A percentile compares a stretch with the other conserved stretches of the same genome.
Conservation (phyloP, 1,140 invertebrate genomes). For the Dendroctonus ponderosae region DNA sequence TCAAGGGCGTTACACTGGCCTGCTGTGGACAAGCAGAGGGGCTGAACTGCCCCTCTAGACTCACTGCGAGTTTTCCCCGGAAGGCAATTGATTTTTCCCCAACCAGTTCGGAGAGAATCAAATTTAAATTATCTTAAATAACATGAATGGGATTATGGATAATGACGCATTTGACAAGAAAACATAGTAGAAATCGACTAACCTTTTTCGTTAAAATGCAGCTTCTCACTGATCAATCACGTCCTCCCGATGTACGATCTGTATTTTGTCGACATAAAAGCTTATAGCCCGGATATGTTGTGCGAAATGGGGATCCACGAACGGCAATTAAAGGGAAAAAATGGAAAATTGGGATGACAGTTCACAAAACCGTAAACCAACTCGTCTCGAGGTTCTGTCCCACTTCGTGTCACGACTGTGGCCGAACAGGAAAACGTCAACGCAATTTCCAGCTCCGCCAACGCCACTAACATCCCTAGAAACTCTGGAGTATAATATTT, state of each 20-base stretch:
- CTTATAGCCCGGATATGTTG: too few relatives aligned
- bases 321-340: too few relatives aligned
- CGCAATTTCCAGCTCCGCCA: too few relatives aligned
- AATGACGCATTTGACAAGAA: constrained; percentile 35
- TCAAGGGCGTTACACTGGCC: constrained; percentile 18
- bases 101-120: constrained; percentile 7
- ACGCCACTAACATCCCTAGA: too few relatives aligned
- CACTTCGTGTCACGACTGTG: too few relatives aligned
- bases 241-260: constrained; percentile 2
- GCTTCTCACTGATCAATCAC: constrained; percentile 9
- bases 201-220: constrained; percentile 11
- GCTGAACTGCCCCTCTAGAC: too few relatives aligned
- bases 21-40: not conserved
- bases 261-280: constrained; percentile 8
- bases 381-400: too few relatives aligned
- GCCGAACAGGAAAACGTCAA: too few relatives aligned
- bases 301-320: too few relatives aligned
- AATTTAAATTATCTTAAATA: constrained; percentile 11
- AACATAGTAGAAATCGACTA: constrained; percentile 30
- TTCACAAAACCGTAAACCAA: too few relatives aligned
- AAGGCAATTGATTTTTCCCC: not conserved
- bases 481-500: too few relatives aligned
- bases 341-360: too few relatives aligned
- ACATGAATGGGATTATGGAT: constrained; percentile 27
- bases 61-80: not conserved